Conservation (phyloP, 2,888 invertebrate species). For the Eutolmus rufibarbis region DNA sequence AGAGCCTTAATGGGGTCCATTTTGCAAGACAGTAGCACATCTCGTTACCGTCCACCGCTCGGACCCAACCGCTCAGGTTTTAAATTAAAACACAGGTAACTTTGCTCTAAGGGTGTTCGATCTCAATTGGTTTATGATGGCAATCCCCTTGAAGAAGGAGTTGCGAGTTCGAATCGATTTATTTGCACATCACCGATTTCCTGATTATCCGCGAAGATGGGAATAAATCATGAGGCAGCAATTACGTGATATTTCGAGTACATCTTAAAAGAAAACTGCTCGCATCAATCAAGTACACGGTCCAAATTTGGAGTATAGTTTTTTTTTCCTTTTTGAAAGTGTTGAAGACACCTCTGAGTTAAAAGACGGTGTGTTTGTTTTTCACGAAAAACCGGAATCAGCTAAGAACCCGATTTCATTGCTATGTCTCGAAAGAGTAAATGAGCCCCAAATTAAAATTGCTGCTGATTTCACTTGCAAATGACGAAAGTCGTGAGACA, state of each 20-base stretch:
- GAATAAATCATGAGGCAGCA: background rate
- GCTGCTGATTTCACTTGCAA: conserved; percentile 1
- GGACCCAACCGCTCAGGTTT: background rate
- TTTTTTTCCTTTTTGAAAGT: background rate
- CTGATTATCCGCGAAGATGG: background rate
- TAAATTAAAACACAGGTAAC: background rate
- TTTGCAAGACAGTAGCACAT: conserved; percentile 13
- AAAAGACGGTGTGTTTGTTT: background rate
- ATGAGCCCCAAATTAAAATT: background rate
- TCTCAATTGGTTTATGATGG: background rate
- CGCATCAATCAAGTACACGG: background rate
- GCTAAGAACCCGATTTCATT: background rate
- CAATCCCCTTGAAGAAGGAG: background rate
- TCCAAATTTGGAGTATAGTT: background rate
- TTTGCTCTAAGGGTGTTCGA: background rate
- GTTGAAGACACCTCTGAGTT: background rate
- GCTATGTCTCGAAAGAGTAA: background rate
- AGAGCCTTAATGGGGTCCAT: background rate
- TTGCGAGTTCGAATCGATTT: background rate
- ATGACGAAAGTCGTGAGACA: conserved; percentile 1
- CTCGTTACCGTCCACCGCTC: background rate
- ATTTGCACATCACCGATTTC: background rate
- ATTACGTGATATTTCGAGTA: background rate
- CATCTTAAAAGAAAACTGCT: background rate
- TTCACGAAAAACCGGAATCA: conserved; percentile 2